A percentile compares a stretch with the other conserved stretches of the same genome.
These are phyloP conservation scores for Python bivittatus DNA, from an alignment of 2,113 vertebrate species.

Conservation along the genomic window DNA sequence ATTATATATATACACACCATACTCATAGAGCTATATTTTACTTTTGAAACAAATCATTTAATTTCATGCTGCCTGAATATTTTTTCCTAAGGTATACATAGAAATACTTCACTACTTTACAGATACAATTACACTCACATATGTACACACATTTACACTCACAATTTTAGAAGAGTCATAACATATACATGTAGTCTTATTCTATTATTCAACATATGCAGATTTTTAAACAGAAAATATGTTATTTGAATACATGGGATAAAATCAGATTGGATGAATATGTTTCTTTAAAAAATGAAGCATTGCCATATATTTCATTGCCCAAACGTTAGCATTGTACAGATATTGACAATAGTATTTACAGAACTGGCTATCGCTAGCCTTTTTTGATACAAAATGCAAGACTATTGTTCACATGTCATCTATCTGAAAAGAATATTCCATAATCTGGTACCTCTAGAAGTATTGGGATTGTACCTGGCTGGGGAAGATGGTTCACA, in stretches of 20 bases:
- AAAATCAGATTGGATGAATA: constrained; percentile 7
- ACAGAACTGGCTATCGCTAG: constrained; percentile 7
- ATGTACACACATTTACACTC: background rate
- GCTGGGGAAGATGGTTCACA: background rate
- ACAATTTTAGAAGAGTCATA: background rate
- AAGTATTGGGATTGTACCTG: background rate
- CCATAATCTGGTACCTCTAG: background rate
- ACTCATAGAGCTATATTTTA: constrained; percentile 25
- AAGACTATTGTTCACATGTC: background rate
- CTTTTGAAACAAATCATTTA: background rate
- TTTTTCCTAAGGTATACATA: background rate
- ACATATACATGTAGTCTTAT: background rate
- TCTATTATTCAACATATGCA: background rate
- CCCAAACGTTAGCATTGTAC: constrained; percentile 20
- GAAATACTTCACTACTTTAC: constrained; percentile 26
- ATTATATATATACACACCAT: background rate
- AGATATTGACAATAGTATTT: constrained; percentile 19
- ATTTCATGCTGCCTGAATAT: background rate
- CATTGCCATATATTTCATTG: background rate
- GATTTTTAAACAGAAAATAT: background rate
- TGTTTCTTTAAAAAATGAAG: constrained; percentile 26
- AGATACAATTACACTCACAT: background rate
- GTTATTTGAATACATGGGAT: background rate
- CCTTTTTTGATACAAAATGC: background rate
- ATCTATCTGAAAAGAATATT: constrained; percentile 1